Evolutionary conservation across 2,888 invertebrate genomes (phyloP).

Genomic region (Callyntrura guangdongensis): DNA sequence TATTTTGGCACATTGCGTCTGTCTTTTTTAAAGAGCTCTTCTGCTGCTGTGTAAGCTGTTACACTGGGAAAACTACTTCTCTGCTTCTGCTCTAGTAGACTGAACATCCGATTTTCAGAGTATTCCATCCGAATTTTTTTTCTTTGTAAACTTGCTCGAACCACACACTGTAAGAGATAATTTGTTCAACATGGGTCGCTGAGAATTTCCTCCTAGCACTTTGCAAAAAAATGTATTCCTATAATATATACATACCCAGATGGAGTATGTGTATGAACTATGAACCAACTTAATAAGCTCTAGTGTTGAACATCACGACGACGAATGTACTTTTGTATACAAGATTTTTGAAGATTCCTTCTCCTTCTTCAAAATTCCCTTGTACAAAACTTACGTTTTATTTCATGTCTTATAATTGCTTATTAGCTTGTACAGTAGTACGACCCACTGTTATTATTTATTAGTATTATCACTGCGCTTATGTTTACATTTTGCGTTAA

Average conservation of each 20-base stretch:
- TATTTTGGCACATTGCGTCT: no score
- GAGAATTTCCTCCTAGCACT: conserved; percentile 46
- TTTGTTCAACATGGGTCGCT: conserved; percentile 60
- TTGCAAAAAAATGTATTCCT: conserved; percentile 53
- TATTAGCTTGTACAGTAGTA: no score
- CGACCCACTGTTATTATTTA: no score
- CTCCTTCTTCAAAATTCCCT: no score
- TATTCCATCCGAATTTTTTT: conserved; percentile 11
- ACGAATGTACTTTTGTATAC: no score
- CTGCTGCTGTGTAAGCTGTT: neutral
- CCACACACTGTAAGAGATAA: conserved; percentile 17
- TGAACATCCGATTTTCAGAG: neutral
- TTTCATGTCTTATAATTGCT: no score
- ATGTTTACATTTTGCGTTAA: no score
- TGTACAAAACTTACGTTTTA: no score
- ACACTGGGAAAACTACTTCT: no score
- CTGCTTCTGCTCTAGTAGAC: neutral
- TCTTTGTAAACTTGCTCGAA: conserved; percentile 43
- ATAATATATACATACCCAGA: neutral
- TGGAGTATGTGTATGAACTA: neutral
- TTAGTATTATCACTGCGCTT: no score
- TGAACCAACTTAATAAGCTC: neutral
- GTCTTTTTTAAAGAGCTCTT: neutral
- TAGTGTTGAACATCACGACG: no score
- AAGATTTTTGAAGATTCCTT: no score